Percentiles rank a stretch among this genome's conserved stretches.
Conservation (phyloP, 2,797 vertebrate genomes). For the Spinibarbus caldwelli region DNA sequence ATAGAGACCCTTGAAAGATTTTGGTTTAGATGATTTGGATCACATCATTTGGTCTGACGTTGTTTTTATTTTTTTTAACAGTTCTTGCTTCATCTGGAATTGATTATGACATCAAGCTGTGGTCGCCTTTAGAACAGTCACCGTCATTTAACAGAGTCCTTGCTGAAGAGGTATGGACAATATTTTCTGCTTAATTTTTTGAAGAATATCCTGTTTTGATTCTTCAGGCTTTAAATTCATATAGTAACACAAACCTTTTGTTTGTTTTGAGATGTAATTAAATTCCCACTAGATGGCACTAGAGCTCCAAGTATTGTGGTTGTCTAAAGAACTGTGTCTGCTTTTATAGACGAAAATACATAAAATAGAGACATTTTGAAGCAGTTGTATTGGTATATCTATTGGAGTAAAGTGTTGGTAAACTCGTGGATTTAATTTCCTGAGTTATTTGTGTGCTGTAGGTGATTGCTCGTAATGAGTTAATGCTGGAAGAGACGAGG, state of each 20-base stretch:
- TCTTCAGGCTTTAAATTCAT: not conserved
- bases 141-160: slow-evolving; percentile 94
- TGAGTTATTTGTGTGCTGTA: slow-evolving; percentile 63
- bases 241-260: not conserved
- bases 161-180: slow-evolving; percentile 89
- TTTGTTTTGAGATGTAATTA: not conserved
- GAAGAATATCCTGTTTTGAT: no score
- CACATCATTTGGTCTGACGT: not conserved
- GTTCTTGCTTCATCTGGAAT: slow-evolving; percentile 98
- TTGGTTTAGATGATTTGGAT: not conserved
- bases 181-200: not conserved
- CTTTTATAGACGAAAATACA: not conserved
- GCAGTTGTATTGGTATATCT: no score
- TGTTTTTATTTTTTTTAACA: slow-evolving; percentile 66
- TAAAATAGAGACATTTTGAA: not conserved
- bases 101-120: slow-evolving; percentile 98
- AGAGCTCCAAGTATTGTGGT: slow-evolving; percentile 20
- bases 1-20: not conserved
- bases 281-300: slow-evolving; percentile 49
- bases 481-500: slow-evolving; percentile 98
- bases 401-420: not conserved
- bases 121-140: slow-evolving; percentile 92
- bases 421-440: not conserved
- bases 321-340: not conserved
- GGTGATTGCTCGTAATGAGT: slow-evolving; percentile 97